Conservation (phyloP, 2,888 invertebrate species). For the Rhyacophila evoluta region DNA sequence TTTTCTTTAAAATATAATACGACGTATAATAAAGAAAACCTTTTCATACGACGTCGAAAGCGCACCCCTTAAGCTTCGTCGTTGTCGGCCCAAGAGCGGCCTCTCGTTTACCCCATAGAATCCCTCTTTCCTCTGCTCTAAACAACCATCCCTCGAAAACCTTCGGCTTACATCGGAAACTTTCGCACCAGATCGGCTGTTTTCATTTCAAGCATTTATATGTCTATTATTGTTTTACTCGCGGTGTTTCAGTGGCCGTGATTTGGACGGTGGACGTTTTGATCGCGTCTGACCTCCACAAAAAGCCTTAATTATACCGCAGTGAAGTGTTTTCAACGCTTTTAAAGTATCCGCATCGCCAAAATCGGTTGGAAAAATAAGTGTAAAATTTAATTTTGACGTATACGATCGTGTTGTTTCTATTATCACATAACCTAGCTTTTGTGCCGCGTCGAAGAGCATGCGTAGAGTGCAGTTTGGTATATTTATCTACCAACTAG, state of each 20-base stretch:
- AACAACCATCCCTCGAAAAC: constrained; percentile 32
- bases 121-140: constrained; percentile 32
- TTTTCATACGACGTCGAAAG: constrained; percentile 9
- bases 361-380: constrained; percentile 26
- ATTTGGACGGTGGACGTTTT: not conserved
- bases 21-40: constrained; percentile 8
- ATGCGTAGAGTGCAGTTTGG: constrained; percentile 13
- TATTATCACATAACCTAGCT: constrained; percentile 33
- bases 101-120: constrained; percentile 11
- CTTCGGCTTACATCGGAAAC: constrained; percentile 41
- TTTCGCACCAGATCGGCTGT: constrained; percentile 47
- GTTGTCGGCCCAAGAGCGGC: constrained; percentile 22
- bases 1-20: constrained; percentile 11
- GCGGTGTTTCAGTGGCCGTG: constrained; percentile 34
- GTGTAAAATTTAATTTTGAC: constrained; percentile 34
- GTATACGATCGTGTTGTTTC: constrained; percentile 37
- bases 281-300: constrained; percentile 31
- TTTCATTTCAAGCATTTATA: constrained; percentile 54
- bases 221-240: constrained; percentile 54
- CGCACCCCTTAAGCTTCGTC: constrained; percentile 6
- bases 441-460: not conserved
- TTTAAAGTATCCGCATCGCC: constrained; percentile 29
- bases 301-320: constrained; percentile 3
- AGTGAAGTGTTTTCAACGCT: not conserved
- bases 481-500: constrained; percentile 12